Conservation (phyloP, 92 coral and sea anemone genomes). For the Porites cylindrica region DNA sequence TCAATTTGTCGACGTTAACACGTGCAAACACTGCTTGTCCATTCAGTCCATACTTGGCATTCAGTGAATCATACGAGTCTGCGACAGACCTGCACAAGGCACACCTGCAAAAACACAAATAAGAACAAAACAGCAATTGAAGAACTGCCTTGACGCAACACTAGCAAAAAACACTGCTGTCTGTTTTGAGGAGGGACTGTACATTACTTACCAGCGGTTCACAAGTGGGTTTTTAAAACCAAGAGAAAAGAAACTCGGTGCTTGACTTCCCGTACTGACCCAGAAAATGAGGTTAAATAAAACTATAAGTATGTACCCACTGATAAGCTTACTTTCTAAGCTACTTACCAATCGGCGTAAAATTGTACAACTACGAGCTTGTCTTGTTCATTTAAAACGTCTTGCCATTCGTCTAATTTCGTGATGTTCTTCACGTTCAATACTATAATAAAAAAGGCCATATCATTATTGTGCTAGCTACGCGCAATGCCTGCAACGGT, state of each 20-base stretch:
- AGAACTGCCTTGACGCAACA: too few species aligned
- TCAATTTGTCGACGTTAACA: constrained; percentile 76
- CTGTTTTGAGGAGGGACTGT: too few species aligned
- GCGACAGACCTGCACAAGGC: constrained; percentile 70
- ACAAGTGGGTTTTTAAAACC: too few species aligned
- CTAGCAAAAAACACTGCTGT: too few species aligned
- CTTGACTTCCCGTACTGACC: too few species aligned
- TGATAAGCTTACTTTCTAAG: too few species aligned
- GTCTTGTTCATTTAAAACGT: constrained; percentile 50
- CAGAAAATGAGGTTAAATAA: too few species aligned
- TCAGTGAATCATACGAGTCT: constrained; percentile 83
- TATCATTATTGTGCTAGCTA: too few species aligned
- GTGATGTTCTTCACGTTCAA: constrained; percentile 67
- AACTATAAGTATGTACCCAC: too few species aligned
- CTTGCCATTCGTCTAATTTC: constrained; percentile 82
- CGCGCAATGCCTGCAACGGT: too few species aligned
- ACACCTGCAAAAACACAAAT: constrained; percentile 65
- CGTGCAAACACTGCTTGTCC: constrained; percentile 76
- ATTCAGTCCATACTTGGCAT: constrained; percentile 83
- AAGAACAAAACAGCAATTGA: neutral
- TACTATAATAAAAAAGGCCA: constrained; percentile 52
- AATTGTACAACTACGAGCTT: constrained; percentile 84
- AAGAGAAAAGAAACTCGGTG: too few species aligned
- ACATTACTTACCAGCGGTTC: too few species aligned
- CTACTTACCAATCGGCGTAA: constrained; percentile 77